Percentiles rank a stretch among this genome's conserved stretches.
These are phyloP conservation scores for Ephydatia muelleri DNA, from an alignment of 37 sponge, comb jelly and placozoan species.

Conservation along the genomic window DNA sequence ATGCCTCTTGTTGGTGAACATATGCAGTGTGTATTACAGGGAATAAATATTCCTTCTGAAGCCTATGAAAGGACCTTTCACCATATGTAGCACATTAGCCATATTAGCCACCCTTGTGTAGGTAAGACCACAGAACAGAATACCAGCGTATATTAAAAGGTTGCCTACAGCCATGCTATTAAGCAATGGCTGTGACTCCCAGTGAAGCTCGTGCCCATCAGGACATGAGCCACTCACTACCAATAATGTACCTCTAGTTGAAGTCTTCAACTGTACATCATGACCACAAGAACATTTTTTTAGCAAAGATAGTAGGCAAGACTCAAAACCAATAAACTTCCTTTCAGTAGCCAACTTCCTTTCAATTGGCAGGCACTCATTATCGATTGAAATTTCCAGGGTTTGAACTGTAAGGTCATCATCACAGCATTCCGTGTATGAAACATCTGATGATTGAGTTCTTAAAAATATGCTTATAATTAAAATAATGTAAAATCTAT, in stretches of 20 bases:
- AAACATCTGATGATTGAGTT: background rate
- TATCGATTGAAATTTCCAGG: background rate
- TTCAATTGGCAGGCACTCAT: background rate
- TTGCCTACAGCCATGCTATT: conserved; percentile 8
- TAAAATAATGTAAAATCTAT: background rate
- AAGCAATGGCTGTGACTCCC: conserved; percentile 24
- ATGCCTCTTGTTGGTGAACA: background rate
- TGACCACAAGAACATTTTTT: background rate
- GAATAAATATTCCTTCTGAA: conserved; percentile 7
- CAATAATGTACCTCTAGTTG: conserved; percentile 8
- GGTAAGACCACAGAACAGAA: background rate
- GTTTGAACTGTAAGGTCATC: background rate
- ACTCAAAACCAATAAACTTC: conserved; percentile 12
- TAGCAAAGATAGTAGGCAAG: background rate
- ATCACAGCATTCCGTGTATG: background rate
- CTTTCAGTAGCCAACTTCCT: background rate
- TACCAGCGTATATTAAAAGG: conserved; percentile 6
- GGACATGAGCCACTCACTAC: conserved; percentile 10
- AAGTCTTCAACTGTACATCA: conserved; percentile 11
- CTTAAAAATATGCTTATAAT: background rate
- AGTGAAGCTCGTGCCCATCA: conserved; percentile 9
- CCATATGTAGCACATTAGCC: conserved; percentile 1
- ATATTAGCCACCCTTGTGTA: background rate
- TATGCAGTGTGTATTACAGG: background rate
- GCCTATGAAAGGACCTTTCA: conserved; percentile 5